Conservation (phyloP, 2,797 vertebrate genomes). For the Acipenser transmontanus region DNA sequence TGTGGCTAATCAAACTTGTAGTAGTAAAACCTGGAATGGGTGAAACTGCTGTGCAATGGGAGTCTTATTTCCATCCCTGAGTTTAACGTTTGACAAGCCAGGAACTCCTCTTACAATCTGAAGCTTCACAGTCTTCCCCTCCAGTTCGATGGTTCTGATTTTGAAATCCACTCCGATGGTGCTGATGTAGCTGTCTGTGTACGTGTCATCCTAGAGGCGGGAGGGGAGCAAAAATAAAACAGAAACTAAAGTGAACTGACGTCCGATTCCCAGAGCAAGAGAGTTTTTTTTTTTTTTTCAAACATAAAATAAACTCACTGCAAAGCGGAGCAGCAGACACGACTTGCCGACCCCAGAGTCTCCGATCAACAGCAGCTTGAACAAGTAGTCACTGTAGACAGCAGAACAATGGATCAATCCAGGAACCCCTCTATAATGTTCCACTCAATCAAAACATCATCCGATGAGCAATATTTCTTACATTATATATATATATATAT, state of each 20-base stretch:
- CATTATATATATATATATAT: too few relatives aligned
- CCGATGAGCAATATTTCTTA: background rate
- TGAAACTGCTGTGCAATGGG: too few relatives aligned
- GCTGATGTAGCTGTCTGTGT: constrained; percentile 72
- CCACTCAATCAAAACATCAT: background rate
- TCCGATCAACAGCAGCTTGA: constrained; percentile 69
- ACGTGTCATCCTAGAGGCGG: constrained; percentile 59
- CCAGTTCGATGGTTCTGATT: constrained; percentile 69
- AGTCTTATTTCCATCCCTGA: too few relatives aligned
- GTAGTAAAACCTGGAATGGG: background rate
- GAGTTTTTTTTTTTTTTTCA: background rate
- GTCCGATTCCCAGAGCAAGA: too few relatives aligned
- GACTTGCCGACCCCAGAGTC: constrained; percentile 74
- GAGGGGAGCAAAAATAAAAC: background rate
- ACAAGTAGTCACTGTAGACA: constrained; percentile 61
- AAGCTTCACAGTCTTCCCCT: constrained; percentile 65
- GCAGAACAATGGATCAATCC: constrained; percentile 13
- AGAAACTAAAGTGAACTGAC: background rate
- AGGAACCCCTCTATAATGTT: background rate
- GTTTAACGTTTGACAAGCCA: too few relatives aligned
- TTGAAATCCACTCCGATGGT: constrained; percentile 74
- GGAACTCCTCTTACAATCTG: constrained; percentile 56
- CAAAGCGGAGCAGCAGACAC: constrained; percentile 66
- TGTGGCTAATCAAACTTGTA: background rate
- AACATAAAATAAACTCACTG: constrained; percentile 39